Evolutionary conservation across 2,113 vertebrate species (phyloP), one percentile per base, ranked within the genome.

Genomic region (Embiotoca jacksoni): DNA sequence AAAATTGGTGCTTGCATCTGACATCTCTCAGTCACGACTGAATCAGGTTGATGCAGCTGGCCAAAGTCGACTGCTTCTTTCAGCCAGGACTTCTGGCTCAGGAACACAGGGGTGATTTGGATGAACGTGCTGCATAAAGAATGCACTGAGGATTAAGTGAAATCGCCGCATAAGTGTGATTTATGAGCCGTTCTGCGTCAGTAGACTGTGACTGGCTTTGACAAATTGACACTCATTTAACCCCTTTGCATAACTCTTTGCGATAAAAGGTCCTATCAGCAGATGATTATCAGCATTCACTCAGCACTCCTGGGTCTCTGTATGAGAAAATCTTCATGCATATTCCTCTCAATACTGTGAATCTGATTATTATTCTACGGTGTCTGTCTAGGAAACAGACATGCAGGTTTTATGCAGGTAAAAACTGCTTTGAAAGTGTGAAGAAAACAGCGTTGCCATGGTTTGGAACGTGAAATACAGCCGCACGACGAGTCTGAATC

Each of bases 181-280:
- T 91, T 88, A 91, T 82, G 78, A 78, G 71, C 69, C 62, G 35
- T 82, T 79, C 74, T 85, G 86, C 55, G 2, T 92, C 85, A 87
- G 55, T 60, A 72, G 81, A 71, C 69, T 74, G 62, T 63, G 72
- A 81, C 71, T 15, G 49, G 63, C 69, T 84, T 82, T 80, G 36
- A 78, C 77, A 86, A 87, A 89, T 87, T 39, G 79, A 62, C 39
- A 57, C 47, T 70, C 16, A 46, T 68, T 81, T 62, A 67, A 69
- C 10, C 31, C 9, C 30, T 56, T 31, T 56, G 58, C 13, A 30
- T 52, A 52, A 37, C 49, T 74, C 70, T 83, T 58, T 33, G 73
- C 59, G 72, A 62, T 54, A 78, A 77, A 33, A 8, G 35, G 52
- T 56, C 14, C 23, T 7, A 62, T 78, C 57, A 13, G n/a, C 2